Percentiles rank a stretch among this genome's conserved stretches.
These are phyloP conservation scores for Chelonia mydas DNA, from an alignment of 2,797 vertebrate species.

Conservation along the genomic window DNA sequence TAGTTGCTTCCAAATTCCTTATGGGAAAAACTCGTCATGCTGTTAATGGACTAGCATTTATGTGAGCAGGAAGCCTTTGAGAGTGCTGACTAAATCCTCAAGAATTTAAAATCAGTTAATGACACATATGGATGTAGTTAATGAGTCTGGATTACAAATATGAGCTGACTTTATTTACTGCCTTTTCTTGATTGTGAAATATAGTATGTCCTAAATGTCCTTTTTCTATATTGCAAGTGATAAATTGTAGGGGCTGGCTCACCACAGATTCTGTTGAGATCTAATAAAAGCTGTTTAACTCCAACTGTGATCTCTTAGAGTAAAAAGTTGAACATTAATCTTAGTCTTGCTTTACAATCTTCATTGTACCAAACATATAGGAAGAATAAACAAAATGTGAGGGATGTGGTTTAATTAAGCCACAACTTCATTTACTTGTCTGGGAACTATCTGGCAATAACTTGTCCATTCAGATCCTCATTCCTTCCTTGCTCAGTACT, in stretches of 20 bases:
- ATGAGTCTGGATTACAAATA: not conserved
- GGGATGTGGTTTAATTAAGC: no score
- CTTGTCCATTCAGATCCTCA: not conserved
- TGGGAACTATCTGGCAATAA: not conserved
- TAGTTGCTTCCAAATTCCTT: not conserved
- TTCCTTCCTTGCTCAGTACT: not conserved
- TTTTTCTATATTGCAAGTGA: not conserved
- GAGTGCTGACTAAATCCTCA: not conserved
- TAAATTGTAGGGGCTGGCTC: not conserved
- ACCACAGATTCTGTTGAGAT: not conserved
- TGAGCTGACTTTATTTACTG: not conserved
- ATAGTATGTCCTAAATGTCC: rapidly evolving
- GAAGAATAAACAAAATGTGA: not conserved
- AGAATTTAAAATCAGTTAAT: not conserved
- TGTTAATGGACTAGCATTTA: not conserved
- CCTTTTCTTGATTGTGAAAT: not conserved
- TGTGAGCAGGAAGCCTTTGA: not conserved
- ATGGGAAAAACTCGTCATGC: not conserved
- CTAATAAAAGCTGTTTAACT: not conserved
- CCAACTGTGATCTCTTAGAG: not conserved
- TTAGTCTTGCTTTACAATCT: not conserved
- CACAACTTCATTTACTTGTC: no score
- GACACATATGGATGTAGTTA: not conserved
- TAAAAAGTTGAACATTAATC: not conserved
- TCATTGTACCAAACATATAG: not conserved